phyloP scores from a whole-genome alignment of 2,113 vertebrate genomes.

The Tonatia bakeri region DNA sequence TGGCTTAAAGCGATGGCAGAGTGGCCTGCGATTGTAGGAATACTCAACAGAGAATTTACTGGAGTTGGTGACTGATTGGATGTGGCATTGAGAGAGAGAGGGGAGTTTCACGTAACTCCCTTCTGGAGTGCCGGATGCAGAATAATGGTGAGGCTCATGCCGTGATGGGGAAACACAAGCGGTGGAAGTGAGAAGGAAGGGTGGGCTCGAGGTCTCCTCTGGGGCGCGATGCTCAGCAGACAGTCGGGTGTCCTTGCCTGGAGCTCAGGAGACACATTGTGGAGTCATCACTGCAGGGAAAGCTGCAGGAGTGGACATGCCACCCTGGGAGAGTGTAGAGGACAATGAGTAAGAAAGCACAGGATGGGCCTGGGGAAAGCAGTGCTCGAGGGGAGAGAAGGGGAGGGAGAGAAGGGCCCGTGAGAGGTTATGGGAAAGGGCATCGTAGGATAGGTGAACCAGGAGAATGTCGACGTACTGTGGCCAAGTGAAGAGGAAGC shows the following conservation, averaged over 20 bases:
- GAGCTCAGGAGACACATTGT: background rate
- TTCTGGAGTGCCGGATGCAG: background rate
- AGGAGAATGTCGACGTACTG: background rate
- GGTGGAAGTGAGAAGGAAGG: background rate
- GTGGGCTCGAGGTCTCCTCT: background rate
- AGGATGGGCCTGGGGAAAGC: background rate
- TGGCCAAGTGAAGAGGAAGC: background rate
- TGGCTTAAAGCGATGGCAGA: background rate
- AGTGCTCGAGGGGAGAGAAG: background rate
- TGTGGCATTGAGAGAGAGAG: background rate
- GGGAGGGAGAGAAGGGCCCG: background rate
- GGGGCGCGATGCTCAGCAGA: background rate
- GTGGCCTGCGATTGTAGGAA: background rate
- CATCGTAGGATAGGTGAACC: background rate
- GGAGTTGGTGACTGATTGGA: background rate
- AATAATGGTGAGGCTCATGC: background rate
- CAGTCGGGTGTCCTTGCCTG: background rate
- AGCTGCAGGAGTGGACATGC: background rate
- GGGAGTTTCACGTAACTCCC: background rate
- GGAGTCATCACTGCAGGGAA: background rate
- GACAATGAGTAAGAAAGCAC: background rate
- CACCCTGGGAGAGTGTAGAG: background rate
- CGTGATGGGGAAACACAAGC: background rate
- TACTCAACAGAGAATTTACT: background rate
- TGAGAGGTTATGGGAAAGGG: background rate